Base-by-base conservation (phyloP, 2,888 invertebrate species). In the Palloptera scutellata region DNA sequence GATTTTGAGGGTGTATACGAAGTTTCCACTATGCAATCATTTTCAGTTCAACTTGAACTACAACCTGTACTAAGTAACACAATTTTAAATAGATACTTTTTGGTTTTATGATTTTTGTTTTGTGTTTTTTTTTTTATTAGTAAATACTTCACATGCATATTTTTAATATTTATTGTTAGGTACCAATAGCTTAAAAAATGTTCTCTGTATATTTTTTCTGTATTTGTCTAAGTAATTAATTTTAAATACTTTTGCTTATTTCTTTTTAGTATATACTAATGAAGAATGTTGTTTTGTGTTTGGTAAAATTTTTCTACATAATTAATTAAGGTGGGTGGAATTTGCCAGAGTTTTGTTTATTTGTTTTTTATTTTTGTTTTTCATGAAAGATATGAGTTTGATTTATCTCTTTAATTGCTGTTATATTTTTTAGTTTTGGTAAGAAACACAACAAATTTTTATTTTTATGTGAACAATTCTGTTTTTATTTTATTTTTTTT, bases 61-160 rank as follows among this genome's bases (percentile, higher is more conserved):
- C n/a, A n/a, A n/a, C n/a, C n/a, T n/a, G n/a, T n/a, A n/a, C n/a
- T n/a, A n/a, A n/a, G n/a, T n/a, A n/a, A n/a, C n/a, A n/a, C n/a
- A n/a, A 45, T 63, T 60, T 52, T 52, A 57, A 66, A 63, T 62
- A 61, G 59, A 57, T 67, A 62, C 20, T 61, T 42, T 42, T 67
- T 63, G 57, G 64, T 68, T 66, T 60, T 67, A 67, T 65, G 67
- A 67, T 67, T 64, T 59, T 17, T 41, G 66, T 61, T 52, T 66
- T 65, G 55, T 61, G 61, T 41, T 52, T 17, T 45, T 30, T 30
- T 30, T 30, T 4, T 6, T 30, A 30, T 30, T 30, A 4, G 6
- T 30, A n/a, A n/a, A n/a, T n/a, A n/a, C n/a, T n/a, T n/a, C n/a
- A n/a, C n/a, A n/a, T n/a, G n/a, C n/a, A n/a, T n/a, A n/a, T 69